A percentile compares a stretch with the other conserved stretches of the same genome.
These are phyloP conservation scores for Aplidium turbinatum DNA, from an alignment of 23 tunicate species.

Conservation along the genomic window DNA sequence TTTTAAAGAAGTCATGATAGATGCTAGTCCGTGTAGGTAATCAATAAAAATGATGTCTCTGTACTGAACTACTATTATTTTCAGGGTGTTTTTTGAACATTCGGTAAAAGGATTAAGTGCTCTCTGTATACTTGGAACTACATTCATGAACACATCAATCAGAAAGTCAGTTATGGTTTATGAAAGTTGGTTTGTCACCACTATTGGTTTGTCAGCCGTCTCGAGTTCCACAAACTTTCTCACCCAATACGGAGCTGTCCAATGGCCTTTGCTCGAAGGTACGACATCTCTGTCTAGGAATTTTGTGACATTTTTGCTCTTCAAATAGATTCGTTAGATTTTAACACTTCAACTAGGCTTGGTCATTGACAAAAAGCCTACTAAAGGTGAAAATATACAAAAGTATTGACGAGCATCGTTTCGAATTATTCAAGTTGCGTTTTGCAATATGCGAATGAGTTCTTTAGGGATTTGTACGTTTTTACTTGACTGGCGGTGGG, in stretches of 20 bases:
- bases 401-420: too few species aligned
- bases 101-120: slow-evolving; percentile 1
- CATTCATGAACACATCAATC: neutral
- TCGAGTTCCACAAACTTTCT: neutral
- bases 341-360: too few species aligned
- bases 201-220: neutral
- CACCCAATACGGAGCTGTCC: neutral
- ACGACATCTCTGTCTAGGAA: neutral
- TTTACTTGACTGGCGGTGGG: too few species aligned
- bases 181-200: slow-evolving; percentile 5
- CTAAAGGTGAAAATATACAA: too few species aligned
- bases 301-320: too few species aligned
- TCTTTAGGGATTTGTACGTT: neutral
- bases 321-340: too few species aligned
- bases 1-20: too few species aligned
- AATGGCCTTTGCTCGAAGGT: slow-evolving; percentile 27
- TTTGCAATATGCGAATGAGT: too few species aligned
- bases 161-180: slow-evolving; percentile 24
- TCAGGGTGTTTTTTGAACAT: slow-evolving; percentile 18
- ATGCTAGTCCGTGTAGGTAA: too few species aligned
- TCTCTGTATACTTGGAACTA: neutral
- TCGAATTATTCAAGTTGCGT: too few species aligned
- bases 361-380: too few species aligned
- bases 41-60: neutral
- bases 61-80: neutral